Base-by-base conservation (phyloP, 2,888 invertebrate genomes). In the Ophion obscuratus region DNA sequence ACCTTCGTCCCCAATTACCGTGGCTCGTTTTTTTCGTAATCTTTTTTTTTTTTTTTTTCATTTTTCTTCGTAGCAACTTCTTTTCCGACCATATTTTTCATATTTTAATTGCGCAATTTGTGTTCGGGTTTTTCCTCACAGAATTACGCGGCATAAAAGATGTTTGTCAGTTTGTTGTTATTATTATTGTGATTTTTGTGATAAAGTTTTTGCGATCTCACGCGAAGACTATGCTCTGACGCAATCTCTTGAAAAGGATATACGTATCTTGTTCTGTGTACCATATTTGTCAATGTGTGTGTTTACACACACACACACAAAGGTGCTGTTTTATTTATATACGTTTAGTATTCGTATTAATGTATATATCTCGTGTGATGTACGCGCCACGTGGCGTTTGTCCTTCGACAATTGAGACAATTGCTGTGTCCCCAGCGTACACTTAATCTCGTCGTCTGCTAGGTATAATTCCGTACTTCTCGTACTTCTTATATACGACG, bases 331-430 rank as follows among this genome's bases (percentile, higher is more conserved):
- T 27, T 76, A 67, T 53, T 59, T 62, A 47, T 71, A 75, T 70
- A 61, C 57, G 57, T 53, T 59, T 67, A 64, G 57, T 53, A 61
- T 73, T 20, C 62, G 53, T 64, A 64, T 83, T 40, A 74, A 78
- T 78, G 74, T 75, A 75, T 73, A 71, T 79, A 70, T 27, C 36
- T 31, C 61, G 64, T 76, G 83, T 83, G 77, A 82, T 79, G 83
- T 53, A 78, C 80, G 68, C 82, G 82, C 85, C 88, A 88, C 87
- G 87, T 88, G 88, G 87, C 87, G 76, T 81, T 80, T 86, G 88
- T 87, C 86, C 87, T 88, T 88, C 87, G 87, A 86, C 87, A 88
- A 88, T 88, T 88, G 88, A 88, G 86, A 87, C 88, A 88, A 88
- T 88, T 88, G 87, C 87, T 79, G 74, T 84, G 87, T 86, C 81